These are phyloP conservation scores for Mormyrus proboscirostris DNA, from an alignment of 2,797 vertebrate genomes.

Conservation along the genomic window DNA sequence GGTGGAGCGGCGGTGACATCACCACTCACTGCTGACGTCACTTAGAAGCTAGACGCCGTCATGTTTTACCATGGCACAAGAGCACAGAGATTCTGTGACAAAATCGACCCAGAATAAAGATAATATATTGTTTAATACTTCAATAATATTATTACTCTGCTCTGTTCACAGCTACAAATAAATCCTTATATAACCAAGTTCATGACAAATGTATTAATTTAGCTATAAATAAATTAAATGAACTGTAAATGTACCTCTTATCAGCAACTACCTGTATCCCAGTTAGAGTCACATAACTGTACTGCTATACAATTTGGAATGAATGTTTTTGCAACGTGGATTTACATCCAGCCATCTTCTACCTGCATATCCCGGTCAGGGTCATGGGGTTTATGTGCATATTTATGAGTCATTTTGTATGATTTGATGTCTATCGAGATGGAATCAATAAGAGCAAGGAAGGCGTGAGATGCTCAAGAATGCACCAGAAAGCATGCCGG, in stretches of 20 bases:
- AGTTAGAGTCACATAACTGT: neutral
- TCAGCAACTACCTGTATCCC: neutral
- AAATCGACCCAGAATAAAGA: neutral
- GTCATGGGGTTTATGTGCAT: neutral
- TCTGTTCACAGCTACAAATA: neutral
- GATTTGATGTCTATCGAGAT: neutral
- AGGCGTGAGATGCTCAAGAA: neutral
- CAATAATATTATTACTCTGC: neutral
- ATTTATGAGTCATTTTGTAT: neutral
- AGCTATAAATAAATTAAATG: neutral
- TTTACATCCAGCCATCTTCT: neutral
- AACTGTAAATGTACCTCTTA: neutral
- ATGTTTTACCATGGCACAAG: neutral
- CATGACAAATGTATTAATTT: neutral
- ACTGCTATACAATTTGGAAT: neutral
- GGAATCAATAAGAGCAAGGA: neutral
- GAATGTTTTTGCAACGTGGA: neutral
- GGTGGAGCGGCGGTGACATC: neutral
- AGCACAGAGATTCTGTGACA: neutral
- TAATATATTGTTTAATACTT: neutral
- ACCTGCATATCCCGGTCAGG: neutral
- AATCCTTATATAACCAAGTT: constrained; percentile 6
- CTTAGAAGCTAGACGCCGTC: neutral
- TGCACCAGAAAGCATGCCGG: neutral
- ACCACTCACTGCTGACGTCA: neutral